Base-by-base conservation (phyloP, 2,113 vertebrate species). In the Lepus americanus region DNA sequence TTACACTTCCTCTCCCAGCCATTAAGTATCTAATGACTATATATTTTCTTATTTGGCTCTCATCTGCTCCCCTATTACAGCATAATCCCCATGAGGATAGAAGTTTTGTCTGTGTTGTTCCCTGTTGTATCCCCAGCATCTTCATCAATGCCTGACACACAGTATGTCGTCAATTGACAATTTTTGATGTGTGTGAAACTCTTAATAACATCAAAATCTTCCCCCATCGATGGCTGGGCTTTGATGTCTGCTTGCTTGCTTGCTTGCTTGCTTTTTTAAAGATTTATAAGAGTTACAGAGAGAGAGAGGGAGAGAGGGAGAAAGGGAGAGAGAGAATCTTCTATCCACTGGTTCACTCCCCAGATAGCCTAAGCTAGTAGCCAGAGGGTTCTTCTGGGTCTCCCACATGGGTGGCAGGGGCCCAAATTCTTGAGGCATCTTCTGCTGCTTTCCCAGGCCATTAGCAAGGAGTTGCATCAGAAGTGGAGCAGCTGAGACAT, bases 131-230 rank as follows among this genome's bases (percentile, higher is more conserved):
- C 27, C 23, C 20, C 53, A 83, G 31, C 17, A 69, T 89, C 64
- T 73, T 76, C 36, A 63, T 25, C 33, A 90, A 87, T 59, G 19
- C 17, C 77, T 74, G 14, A 29, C 9, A 92, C 44, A 39, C 8
- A 44, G 0, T 78, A 72, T 92, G 22, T 67, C 11, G 29, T 88
- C 53, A 76, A 5, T 13, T 44, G 20, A 31, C 91, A 93, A 4
- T 91, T 82, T 49, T 8, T 22, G 17, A 85, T 73, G 33, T 67
- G 23, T 86, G 22, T 85, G 27, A 78, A 81, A 78, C 23, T 59
- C 20, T 92, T 89, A 19, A 80, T 55, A 73, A 77, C 90, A 20
- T 69, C 63, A 69, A 80, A 92, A 92, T 92, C 17, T 66, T 87
- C 22, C 33, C 27, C 55, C 29, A 20, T 90, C 29, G 16, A 23